A percentile compares a stretch with the other conserved stretches of the same genome.
phyloP scores from a whole-genome alignment of 2,797 vertebrate species.

The Hoplostethus atlanticus region DNA sequence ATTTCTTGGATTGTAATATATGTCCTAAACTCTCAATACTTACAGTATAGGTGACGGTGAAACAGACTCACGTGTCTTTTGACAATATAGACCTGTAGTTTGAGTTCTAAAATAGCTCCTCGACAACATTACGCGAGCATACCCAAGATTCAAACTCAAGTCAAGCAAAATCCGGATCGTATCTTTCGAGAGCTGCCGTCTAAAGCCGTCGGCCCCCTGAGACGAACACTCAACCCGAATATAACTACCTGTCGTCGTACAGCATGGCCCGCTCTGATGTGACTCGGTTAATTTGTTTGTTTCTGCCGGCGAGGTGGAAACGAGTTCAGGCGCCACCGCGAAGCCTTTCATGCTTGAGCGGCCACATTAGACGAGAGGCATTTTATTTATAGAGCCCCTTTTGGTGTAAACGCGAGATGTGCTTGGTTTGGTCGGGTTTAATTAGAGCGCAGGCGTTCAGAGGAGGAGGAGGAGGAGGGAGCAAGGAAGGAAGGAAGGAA shows the following conservation, averaged over 20 bases:
- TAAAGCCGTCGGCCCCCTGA: constrained; percentile 41
- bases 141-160: constrained; percentile 22
- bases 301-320: constrained; percentile 56
- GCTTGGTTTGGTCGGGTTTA: constrained; percentile 60
- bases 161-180: constrained; percentile 29
- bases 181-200: constrained; percentile 45
- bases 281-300: constrained; percentile 70
- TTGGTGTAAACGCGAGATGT: constrained; percentile 67
- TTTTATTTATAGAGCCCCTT: constrained; percentile 72
- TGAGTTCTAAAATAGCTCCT: no score
- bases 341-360: constrained; percentile 62
- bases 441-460: constrained; percentile 55
- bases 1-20: no score
- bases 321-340: constrained; percentile 52
- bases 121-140: not conserved
- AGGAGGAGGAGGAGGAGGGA: not conserved
- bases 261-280: constrained; percentile 56
- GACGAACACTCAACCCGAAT: constrained; percentile 58
- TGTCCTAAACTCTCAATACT: no score
- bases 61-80: no score
- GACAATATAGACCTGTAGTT: no score
- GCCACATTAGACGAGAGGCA: constrained; percentile 66
- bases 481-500: not conserved
- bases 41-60: no score
- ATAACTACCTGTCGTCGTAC: constrained; percentile 63